A percentile compares a stretch with the other conserved stretches of the same genome.
Evolutionary conservation across 1,140 invertebrate species (phyloP).

Genomic region (Rhynchophorus ferrugineus): DNA sequence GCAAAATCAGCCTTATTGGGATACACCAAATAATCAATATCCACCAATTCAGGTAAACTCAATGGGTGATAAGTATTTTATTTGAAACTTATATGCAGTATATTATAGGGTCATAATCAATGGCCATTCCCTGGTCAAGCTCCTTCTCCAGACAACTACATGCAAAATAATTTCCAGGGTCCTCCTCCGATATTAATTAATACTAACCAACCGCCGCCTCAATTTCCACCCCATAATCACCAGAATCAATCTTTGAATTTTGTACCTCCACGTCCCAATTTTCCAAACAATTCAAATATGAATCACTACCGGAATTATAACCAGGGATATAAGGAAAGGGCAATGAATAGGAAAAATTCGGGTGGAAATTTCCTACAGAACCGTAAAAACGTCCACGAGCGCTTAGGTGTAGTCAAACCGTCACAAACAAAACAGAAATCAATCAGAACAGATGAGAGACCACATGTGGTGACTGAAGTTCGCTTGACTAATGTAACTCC

Average conservation of each 20-base stretch:
- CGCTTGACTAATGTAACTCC: conserved; percentile 7
- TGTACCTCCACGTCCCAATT: background rate
- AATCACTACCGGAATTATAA: background rate
- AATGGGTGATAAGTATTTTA: no score
- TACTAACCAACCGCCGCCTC: conserved; percentile 1
- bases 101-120: background rate
- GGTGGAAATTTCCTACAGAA: background rate
- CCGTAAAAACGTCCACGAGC: conserved; percentile 1
- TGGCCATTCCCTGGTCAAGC: background rate
- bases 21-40: background rate
- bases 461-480: conserved; percentile 8
- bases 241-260: background rate
- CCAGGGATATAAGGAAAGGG: background rate
- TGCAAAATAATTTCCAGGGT: background rate
- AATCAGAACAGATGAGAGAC: conserved; percentile 5
- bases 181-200: background rate
- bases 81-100: background rate
- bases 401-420: conserved; percentile 4
- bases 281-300: background rate
- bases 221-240: background rate
- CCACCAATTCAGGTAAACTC: conserved; percentile 5
- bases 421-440: background rate
- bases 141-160: background rate
- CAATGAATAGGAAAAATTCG: background rate
- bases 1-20: background rate